Evolutionary conservation across 2,888 invertebrate genomes (phyloP).

Genomic region (Linyphia triangularis): DNA sequence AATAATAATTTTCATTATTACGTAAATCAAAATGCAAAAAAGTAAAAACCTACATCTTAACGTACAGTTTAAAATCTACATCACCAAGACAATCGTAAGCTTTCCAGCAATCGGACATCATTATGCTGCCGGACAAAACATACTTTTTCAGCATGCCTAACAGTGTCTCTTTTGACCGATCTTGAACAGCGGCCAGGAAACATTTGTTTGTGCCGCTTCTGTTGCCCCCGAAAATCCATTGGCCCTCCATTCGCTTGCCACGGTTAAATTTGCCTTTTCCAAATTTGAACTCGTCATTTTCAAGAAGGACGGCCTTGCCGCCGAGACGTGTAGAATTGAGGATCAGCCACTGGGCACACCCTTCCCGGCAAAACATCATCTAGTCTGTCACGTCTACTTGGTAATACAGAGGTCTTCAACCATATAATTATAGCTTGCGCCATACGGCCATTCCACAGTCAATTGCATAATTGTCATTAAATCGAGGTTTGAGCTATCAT

Average conservation of each 20-base stretch:
- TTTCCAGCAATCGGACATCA: no score
- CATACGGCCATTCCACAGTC: conserved; percentile 4
- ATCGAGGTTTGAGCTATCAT: background rate
- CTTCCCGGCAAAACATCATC: conserved; percentile 8
- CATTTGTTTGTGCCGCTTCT: conserved; percentile 6
- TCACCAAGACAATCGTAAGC: no score
- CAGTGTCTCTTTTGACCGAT: background rate
- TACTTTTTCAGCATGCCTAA: no score
- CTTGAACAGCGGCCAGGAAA: conserved; percentile 11
- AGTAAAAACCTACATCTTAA: no score
- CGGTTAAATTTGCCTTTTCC: conserved; percentile 5
- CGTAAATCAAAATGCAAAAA: no score
- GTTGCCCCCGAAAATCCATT: conserved; percentile 9
- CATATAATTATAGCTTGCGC: background rate
- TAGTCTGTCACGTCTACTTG: background rate
- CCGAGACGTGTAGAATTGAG: background rate
- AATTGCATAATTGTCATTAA: background rate
- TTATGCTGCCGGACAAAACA: no score
- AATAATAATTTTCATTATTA: no score
- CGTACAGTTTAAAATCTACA: no score
- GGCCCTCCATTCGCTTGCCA: conserved; percentile 1
- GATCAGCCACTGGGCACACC: background rate
- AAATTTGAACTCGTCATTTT: conserved; percentile 7
- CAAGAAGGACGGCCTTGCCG: background rate
- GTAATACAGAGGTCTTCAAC: background rate